Percentiles rank a stretch among this genome's conserved stretches.
These are phyloP conservation scores for Achroia grisella DNA, from an alignment of 1,140 invertebrate genomes.

Conservation along the genomic window DNA sequence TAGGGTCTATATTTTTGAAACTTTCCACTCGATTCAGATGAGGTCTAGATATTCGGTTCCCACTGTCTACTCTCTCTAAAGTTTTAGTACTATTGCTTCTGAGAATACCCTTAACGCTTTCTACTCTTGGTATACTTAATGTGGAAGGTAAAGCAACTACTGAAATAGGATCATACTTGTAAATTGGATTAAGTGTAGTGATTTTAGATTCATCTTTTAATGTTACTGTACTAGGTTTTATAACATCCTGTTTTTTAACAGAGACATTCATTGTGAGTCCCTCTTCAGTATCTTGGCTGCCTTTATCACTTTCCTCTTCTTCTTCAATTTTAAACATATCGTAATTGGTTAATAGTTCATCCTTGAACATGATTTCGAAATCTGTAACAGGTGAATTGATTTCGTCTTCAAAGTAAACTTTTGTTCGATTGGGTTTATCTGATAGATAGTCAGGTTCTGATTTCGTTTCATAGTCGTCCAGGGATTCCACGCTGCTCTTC, in stretches of 20 bases:
- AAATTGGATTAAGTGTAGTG: slow-evolving; percentile 41
- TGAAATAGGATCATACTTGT: slow-evolving; percentile 56
- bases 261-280: slow-evolving; percentile 52
- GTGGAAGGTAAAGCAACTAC: slow-evolving; percentile 39
- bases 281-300: slow-evolving; percentile 56
- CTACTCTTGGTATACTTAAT: slow-evolving; percentile 52
- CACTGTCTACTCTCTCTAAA: slow-evolving; percentile 52
- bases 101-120: slow-evolving; percentile 60
- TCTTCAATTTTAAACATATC: slow-evolving; percentile 71
- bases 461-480: slow-evolving; percentile 59
- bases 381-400: slow-evolving; percentile 65
- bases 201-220: slow-evolving; percentile 60
- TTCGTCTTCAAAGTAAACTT: slow-evolving; percentile 67
- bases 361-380: slow-evolving; percentile 73
- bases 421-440: slow-evolving; percentile 58
- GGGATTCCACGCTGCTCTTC: slow-evolving; percentile 38
- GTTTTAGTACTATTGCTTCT: slow-evolving; percentile 51
- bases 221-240: slow-evolving; percentile 59
- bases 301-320: slow-evolving; percentile 59
- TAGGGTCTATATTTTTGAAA: slow-evolving; percentile 59
- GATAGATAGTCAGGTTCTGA: slow-evolving; percentile 58
- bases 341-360: slow-evolving; percentile 53
- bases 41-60: slow-evolving; percentile 34
- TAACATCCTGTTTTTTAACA: slow-evolving; percentile 56
- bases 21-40: slow-evolving; percentile 60